Base-by-base conservation (phyloP, 2,113 vertebrate genomes). In the Phoenicopterus ruber region DNA sequence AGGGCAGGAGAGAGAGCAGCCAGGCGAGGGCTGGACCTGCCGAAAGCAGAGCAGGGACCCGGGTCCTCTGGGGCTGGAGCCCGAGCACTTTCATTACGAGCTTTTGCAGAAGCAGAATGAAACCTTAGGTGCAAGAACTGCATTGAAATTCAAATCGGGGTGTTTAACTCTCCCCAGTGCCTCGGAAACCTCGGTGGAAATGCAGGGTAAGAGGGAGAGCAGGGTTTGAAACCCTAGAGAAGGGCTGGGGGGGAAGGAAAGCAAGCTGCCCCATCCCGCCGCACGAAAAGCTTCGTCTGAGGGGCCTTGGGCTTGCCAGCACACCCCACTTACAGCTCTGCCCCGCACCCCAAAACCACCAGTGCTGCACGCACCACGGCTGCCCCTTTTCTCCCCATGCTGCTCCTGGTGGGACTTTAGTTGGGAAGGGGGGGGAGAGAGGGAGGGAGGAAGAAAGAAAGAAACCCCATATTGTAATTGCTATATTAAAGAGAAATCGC, bases 401-500 rank as follows among this genome's bases (percentile, higher is more conserved):
- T 21, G 12, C 44, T 73, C 55, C 5, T 70, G 21, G 7, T 24
- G 50, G 63, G 54, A 42, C 55, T 93, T 76, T 52, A 34, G n/a
- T 29, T 69, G 20, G 6, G 14, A 71, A 19, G 47, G 73, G 73
- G 54, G 18, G 17, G 40, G 69, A 25, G 73, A 32, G 47, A 57
- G 13, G n/a, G 58, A 88, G 55, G 61, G 54, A 59, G 61, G 17
- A 42, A 87, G 46, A 40, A 82, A 82, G 81, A 89, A 81, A 89
- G 62, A 91, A 90, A 86, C 50, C 71, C 88, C 49, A 4, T 85
- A 93, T 82, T 24, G n/a, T 96, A 97, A 97, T 90, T 97, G 94
- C 94, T 94, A 57, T 94, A 96, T 97, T 96, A 97, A 91, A 97
- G 93, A 96, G 97, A 92, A 96, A 88, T 55, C 91, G 87, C 95